Conservation (phyloP, 2,113 vertebrate species). For the Dendrocopos noguchii region DNA sequence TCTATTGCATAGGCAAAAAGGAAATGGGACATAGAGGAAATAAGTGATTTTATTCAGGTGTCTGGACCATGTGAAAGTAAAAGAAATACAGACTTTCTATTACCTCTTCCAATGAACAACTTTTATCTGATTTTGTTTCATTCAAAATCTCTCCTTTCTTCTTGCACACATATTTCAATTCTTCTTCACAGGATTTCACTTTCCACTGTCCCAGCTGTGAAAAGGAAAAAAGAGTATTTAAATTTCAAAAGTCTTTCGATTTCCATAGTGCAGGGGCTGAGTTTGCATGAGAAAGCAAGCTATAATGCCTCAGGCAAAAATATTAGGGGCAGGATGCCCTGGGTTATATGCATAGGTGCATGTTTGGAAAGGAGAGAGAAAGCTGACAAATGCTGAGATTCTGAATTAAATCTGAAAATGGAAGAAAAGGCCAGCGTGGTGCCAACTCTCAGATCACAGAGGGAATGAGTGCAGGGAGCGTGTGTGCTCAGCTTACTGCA, state of each 20-base stretch:
- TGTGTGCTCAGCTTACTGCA: neutral
- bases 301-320: neutral
- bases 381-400: neutral
- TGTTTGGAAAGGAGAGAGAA: neutral
- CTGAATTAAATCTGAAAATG: neutral
- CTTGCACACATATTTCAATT: conserved; percentile 87
- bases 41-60: neutral
- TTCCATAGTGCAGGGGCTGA: neutral
- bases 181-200: conserved; percentile 78
- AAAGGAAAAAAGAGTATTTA: neutral
- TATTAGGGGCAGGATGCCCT: neutral
- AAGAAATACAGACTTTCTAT: neutral
- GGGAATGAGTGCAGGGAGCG: neutral
- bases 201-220: conserved; percentile 87
- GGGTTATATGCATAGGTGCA: neutral
- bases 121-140: conserved; percentile 64
- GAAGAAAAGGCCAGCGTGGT: neutral
- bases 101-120: conserved; percentile 82
- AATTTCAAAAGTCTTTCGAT: neutral
- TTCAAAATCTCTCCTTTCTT: conserved; percentile 81
- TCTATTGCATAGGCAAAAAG: neutral
- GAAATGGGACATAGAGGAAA: neutral
- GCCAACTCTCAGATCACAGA: neutral
- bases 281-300: neutral
- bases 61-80: neutral